Conservation (phyloP, 2,888 invertebrate genomes). For the Polydrusus pterygomalis region DNA sequence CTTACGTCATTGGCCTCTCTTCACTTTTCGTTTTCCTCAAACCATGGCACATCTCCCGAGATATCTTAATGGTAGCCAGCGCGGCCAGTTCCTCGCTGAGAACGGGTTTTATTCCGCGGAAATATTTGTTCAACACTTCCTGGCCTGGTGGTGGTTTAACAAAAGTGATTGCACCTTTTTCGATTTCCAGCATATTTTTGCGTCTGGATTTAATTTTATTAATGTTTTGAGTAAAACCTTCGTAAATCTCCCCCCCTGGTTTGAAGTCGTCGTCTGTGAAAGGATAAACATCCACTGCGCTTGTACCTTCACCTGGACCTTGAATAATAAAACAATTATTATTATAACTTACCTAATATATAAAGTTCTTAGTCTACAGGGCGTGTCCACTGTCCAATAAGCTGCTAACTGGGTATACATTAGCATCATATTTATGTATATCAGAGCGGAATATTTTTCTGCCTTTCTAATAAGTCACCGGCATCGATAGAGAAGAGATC, state of each 20-base stretch:
- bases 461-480: too few species aligned
- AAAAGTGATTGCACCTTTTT: slow-evolving; percentile 23
- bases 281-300: slow-evolving; percentile 8
- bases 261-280: slow-evolving; percentile 43
- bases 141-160: slow-evolving; percentile 34
- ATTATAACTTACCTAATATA: too few species aligned
- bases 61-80: slow-evolving; percentile 45
- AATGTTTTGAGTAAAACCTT: slow-evolving; percentile 36
- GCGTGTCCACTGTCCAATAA: too few species aligned
- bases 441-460: too few species aligned
- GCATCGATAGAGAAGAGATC: too few species aligned
- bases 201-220: slow-evolving; percentile 39
- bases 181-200: slow-evolving; percentile 8
- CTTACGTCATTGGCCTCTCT: slow-evolving; percentile 50
- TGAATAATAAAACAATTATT: background rate
- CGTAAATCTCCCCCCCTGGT: slow-evolving; percentile 47
- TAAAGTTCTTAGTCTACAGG: too few species aligned
- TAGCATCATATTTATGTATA: too few species aligned
- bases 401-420: too few species aligned
- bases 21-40: slow-evolving; percentile 50
- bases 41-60: slow-evolving; percentile 45
- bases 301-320: slow-evolving; percentile 46
- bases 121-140: slow-evolving; percentile 31
- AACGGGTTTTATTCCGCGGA: slow-evolving; percentile 29
- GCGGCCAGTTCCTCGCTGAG: slow-evolving; percentile 50